Conservation (phyloP, 1,140 invertebrate species). For the Drosophila bocki region DNA sequence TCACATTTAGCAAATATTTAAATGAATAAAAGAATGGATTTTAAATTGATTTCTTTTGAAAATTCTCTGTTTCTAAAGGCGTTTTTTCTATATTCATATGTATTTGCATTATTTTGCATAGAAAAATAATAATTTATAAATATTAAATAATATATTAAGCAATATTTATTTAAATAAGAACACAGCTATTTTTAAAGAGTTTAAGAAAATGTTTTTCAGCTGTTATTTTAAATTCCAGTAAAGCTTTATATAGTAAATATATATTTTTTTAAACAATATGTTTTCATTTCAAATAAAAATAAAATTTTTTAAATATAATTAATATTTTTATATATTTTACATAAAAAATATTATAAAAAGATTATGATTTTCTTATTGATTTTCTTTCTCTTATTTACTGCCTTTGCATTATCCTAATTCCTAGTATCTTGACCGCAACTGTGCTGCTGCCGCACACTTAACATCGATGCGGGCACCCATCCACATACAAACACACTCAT, state of each 20-base stretch:
- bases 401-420: neutral
- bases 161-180: no score
- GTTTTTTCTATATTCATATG: neutral
- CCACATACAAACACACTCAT: conserved; percentile 7
- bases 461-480: conserved; percentile 40
- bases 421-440: conserved; percentile 18
- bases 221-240: no score
- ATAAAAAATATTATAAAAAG: neutral
- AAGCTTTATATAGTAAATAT: no score
- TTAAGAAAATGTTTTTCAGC: no score
- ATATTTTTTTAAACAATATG: no score
- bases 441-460: conserved; percentile 27
- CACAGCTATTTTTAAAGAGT: no score
- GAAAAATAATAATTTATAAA: no score
- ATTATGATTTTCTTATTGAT: no score
- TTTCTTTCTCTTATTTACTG: neutral
- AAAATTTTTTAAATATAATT: no score
- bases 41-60: neutral
- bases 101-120: no score
- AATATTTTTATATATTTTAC: neutral
- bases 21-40: neutral
- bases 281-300: no score
- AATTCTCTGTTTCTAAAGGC: rapidly evolving
- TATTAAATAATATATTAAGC: neutral
- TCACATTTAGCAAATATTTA: neutral